Evolutionary conservation across 2,888 invertebrate genomes (phyloP).

Genomic region (Hirtodrosophila histrioides): DNA sequence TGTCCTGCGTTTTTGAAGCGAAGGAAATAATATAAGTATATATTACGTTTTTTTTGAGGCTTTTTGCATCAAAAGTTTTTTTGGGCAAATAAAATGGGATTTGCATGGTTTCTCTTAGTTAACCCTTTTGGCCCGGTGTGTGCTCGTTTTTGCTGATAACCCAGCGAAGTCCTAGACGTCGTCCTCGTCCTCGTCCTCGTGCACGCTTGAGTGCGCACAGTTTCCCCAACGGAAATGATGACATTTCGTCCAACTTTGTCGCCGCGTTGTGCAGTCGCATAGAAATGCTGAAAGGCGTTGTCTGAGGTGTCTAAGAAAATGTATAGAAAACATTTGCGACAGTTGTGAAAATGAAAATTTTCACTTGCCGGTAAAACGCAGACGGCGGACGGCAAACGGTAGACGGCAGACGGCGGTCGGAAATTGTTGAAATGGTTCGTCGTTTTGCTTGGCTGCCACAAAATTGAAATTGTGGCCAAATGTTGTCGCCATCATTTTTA

Average conservation of each 20-base stretch:
- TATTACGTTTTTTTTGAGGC: not conserved
- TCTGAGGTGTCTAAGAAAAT: constrained; percentile 57
- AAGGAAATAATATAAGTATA: constrained; percentile 7
- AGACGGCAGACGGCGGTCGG: constrained; percentile 24
- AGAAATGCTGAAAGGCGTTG: constrained; percentile 62
- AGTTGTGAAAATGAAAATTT: constrained; percentile 69
- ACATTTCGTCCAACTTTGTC: constrained; percentile 80
- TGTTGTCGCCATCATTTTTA: constrained; percentile 72
- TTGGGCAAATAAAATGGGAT: constrained; percentile 62
- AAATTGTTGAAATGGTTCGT: constrained; percentile 70
- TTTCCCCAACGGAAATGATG: constrained; percentile 78
- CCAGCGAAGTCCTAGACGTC: constrained; percentile 17
- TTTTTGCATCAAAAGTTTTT: constrained; percentile 46
- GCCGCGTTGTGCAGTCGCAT: constrained; percentile 68
- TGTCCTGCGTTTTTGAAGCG: constrained; percentile 26
- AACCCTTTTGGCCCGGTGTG: constrained; percentile 60
- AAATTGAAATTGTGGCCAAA: constrained; percentile 78
- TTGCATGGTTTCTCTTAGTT: constrained; percentile 67
- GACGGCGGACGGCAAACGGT: not conserved
- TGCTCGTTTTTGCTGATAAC: constrained; percentile 44
- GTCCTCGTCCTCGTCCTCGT: constrained; percentile 5
- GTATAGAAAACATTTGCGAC: constrained; percentile 53
- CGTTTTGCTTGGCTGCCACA: constrained; percentile 44
- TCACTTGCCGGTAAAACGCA: constrained; percentile 42
- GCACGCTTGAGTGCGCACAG: constrained; percentile 61